These are phyloP conservation scores for Intellagama lesueurii DNA, from an alignment of 2,797 vertebrate species.

Conservation along the genomic window DNA sequence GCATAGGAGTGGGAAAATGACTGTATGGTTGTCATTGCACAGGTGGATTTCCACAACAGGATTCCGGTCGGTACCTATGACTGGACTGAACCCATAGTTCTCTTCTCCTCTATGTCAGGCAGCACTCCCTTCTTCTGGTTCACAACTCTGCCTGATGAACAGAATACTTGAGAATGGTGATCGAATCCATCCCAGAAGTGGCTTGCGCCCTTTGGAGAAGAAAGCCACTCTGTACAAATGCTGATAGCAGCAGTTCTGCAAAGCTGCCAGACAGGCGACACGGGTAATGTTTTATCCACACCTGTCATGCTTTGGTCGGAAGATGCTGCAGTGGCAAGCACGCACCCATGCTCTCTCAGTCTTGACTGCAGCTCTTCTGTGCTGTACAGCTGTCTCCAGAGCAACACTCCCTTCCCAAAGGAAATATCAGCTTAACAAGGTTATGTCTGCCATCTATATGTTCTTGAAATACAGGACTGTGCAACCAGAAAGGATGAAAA, in stretches of 20 bases:
- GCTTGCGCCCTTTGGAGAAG: conserved; percentile 1
- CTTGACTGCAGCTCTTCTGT: conserved; percentile 14
- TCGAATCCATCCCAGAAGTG: neutral
- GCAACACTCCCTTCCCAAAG: neutral
- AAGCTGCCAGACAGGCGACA: conserved; percentile 46
- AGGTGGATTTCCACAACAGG: no score
- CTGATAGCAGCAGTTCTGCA: conserved; percentile 33
- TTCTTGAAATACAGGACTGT: neutral
- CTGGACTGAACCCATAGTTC: neutral
- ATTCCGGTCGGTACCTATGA: neutral
- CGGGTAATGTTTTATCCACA: conserved; percentile 16
- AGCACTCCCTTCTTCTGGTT: neutral
- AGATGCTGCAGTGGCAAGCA: conserved; percentile 15
- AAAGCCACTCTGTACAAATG: neutral
- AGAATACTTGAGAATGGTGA: neutral
- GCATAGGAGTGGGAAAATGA: no score
- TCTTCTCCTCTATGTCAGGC: neutral
- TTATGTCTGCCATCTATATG: neutral
- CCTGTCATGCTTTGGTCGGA: conserved; percentile 44
- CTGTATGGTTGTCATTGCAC: no score
- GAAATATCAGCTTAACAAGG: conserved; percentile 12
- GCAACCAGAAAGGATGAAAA: conserved; percentile 1
- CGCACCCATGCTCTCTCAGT: neutral
- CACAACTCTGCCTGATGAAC: neutral
- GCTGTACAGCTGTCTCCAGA: conserved; percentile 31